Evolutionary conservation across 2,113 vertebrate species (phyloP), one percentile per base, ranked within the genome.

Genomic region (Conger conger): DNA sequence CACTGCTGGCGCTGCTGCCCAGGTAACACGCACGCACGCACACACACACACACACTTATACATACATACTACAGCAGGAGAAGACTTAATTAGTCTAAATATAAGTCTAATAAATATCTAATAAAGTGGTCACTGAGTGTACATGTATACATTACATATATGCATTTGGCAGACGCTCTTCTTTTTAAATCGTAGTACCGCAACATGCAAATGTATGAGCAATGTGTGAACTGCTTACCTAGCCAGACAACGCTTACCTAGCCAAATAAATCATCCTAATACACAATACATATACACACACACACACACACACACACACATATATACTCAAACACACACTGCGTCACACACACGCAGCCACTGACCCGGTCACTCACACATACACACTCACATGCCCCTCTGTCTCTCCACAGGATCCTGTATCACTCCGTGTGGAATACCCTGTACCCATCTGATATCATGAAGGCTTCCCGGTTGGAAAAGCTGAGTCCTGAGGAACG

Each of bases 1-100:
- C 93, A 27, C 93, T 95, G 27, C 27, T 93, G 38, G 98, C 98
- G 84, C 93, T 99, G 54, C 89, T 99, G 8, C 98, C 98, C 87
- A 97, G 98, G 98, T 96, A 85, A 11, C 35, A 5, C 40, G 13
- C 16, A 30, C 57, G 17, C 45, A 36, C 18, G 40, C 76, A 33
- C 63, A 42, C 63, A 76, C 20, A 16, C 73, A 60, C 13, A 5
- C 36, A 36, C n/a, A 23, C 18, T 13, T 42, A 8, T 1, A 76
- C 35, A 78, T 11, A 80, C 40, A 84, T 77, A 1, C 4, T n/a
- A n/a, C n/a, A n/a, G n/a, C n/a, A n/a, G n/a, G n/a, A n/a, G n/a
- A n/a, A n/a, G n/a, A n/a, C n/a, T n/a, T n/a, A n/a, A n/a, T n/a
- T n/a, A n/a, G n/a, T n/a, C n/a, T n/a, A n/a, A n/a, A n/a, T n/a